Evolutionary conservation across 2,113 vertebrate species (phyloP), one percentile per base, ranked within the genome.

Genomic region (Sorex araneus): DNA sequence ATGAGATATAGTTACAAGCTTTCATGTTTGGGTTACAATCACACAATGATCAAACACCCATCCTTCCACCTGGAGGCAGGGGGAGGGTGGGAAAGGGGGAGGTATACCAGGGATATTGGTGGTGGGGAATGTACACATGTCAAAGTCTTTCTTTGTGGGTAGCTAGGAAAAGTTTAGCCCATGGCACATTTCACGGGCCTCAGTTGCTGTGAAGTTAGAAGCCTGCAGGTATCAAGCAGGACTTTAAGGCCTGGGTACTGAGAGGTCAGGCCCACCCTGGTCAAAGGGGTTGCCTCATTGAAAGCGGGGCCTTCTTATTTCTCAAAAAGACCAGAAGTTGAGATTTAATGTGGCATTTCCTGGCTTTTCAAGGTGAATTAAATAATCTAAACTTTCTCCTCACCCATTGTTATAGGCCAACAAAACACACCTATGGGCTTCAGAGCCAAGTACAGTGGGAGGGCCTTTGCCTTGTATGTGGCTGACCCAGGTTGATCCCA

Each of bases 341-440:
- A 13, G 54, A 73, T 36, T 74, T 91, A 77, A 93, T 84, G 63
- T 92, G 89, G 93, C 50, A 84, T 85, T 75, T 90, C 50, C 50
- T 94, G 81, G 74, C 83, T 92, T 87, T 94, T 67, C 57, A 77
- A 66, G 66, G 77, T 87, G 89, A 32, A 12, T 76, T 50, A 77
- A 92, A 45, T 50, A 91, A 64, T 64, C 13, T 40, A 43, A 19
- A 87, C 77, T 40, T 40, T 73, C 70, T 40, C 73, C 27, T 16
- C 67, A 93, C 88, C 92, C 70, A 70, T 34, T 25, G 36, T 34
- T 36, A 3, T 2, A 60, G 63, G 78, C 73, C 84, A 94, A 34
- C 19, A 34, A 71, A 71, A 91, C 30, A 74, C 45, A 67, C 67
- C 32, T 2, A 40, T 45, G 77, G 47, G 47, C 13, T 7, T 9